Evolutionary conservation across 2,113 vertebrate genomes (phyloP), one percentile per base, ranked within the genome.

Genomic region (Notarius lentiginosus): DNA sequence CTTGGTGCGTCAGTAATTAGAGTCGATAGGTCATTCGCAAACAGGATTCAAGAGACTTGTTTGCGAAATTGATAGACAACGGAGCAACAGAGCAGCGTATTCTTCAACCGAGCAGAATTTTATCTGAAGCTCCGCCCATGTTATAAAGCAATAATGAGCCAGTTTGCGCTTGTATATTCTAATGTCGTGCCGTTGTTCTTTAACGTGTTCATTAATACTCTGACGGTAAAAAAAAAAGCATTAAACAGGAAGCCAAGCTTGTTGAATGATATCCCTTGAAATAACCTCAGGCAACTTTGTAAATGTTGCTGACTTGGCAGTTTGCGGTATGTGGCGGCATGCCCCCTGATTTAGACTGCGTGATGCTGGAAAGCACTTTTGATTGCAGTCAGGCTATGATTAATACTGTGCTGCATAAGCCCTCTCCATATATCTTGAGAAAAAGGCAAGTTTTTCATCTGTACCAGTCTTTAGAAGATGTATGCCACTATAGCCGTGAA

Each of bases 361-460:
- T 63, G 79, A 79, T 66, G 68, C 77, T 84, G 56, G 68, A 90
- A 70, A 83, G 20, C 70, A 68, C 75, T 82, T 80, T 77, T 86
- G 66, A 51, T 88, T 88, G 70, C 56, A 80, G 80, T 27, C 75
- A 60, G 72, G 79, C 61, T 58, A 55, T 83, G 72, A 90, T 90
- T 85, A 88, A 90, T 86, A 90, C 87, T 63, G 75, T 82, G 81
- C 84, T 75, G 65, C 27, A 75, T 75, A 60, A 83, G 87, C 77
- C 58, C 86, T 55, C 20, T 73, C 49, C 47, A 72, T 75, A 68
- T 80, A 75, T 72, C 73, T 49, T 27, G 2, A 79, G 30, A 73
- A 79, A 80, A 8, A 82, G 80, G 80, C 27, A 56, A 70, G 30
- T 14, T 84, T 75, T 75, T 75, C 83, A 84, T 84, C 30, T 84